A percentile compares a stretch with the other conserved stretches of the same genome.
phyloP scores from a whole-genome alignment of 2,888 invertebrate species.

The Unio pictorum region DNA sequence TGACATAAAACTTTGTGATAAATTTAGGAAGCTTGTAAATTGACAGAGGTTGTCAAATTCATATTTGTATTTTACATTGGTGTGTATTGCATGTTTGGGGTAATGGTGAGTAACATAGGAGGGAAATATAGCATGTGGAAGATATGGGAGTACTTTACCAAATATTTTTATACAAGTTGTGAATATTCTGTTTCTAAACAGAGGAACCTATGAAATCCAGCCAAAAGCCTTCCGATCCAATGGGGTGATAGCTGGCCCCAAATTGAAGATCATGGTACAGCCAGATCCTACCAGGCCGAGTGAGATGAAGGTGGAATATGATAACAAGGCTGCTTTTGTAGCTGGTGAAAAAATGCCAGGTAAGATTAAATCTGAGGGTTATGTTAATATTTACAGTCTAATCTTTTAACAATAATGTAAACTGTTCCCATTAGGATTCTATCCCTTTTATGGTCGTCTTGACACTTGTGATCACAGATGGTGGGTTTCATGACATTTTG shows the following conservation, averaged over 20 bases:
- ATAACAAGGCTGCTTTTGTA: constrained; percentile 48
- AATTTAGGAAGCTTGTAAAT: no score
- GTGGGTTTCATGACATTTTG: no score
- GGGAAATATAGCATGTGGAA: no score
- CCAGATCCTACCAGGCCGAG: constrained; percentile 64
- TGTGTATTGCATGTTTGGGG: no score
- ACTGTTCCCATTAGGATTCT: no score
- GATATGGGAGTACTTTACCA: not conserved
- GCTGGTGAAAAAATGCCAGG: constrained; percentile 61
- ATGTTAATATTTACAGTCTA: not conserved
- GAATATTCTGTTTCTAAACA: constrained; percentile 29
- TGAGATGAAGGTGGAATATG: constrained; percentile 58
- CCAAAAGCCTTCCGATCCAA: constrained; percentile 58
- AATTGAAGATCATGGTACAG: constrained; percentile 61
- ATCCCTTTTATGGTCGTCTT: no score
- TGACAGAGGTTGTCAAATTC: no score
- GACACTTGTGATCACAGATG: no score
- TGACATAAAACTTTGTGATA: no score
- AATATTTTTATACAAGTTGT: no score
- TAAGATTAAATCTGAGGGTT: constrained; percentile 18
- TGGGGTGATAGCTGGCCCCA: constrained; percentile 46
- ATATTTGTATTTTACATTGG: no score
- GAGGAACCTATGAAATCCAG: constrained; percentile 67
- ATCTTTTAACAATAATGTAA: not conserved
- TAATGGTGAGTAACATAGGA: no score